Evolutionary conservation across 2,113 vertebrate species (phyloP), one percentile per base, ranked within the genome.

Genomic region (Zapornia atra): DNA sequence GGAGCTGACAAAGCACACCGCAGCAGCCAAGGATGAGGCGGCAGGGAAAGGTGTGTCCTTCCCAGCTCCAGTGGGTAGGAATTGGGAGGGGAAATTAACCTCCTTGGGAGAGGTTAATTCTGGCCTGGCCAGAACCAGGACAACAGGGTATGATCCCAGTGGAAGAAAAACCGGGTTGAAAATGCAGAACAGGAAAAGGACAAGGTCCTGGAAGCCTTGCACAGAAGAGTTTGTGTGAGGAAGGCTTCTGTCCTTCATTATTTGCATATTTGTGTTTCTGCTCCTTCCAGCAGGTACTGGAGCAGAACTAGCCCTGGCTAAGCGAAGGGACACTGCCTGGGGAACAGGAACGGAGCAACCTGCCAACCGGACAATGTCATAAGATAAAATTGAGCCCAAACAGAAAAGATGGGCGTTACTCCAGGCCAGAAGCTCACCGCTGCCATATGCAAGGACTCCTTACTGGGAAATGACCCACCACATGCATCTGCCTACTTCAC

Each of bases 291-390:
- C 75, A 73, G 36, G 68, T 60, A 80, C 64, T 81, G 64, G 68
- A 90, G 78, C 79, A 92, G 91, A 90, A 70, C 60, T 75, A 94
- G 85, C 4, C 24, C 93, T 88, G 40, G 31, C 79, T 93, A 91
- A 85, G 38, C 36, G 44, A 38, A 89, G 61, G 60, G 48, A 53
- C 81, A 92, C 75, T 94, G 79, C 70, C 53, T 92, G 38, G 66
- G 82, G 46, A 90, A 68, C 33, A 76, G 73, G 78, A 91, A 46
- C 63, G 69, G 53, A 79, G 51, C 56, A 44, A 61, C 53, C 81
- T 96, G 93, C 79, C 71, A 57, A 60, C 82, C 66, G 89, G 63
- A 95, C 71, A 90, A 70, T 2, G 51, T 70, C 8, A 8, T 19
- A 40, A 83, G 38, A 86, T 14, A 75, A 78, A 92, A 78, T 42